phyloP scores from a whole-genome alignment of 1,140 invertebrate genomes.

The Pinna nobilis region DNA sequence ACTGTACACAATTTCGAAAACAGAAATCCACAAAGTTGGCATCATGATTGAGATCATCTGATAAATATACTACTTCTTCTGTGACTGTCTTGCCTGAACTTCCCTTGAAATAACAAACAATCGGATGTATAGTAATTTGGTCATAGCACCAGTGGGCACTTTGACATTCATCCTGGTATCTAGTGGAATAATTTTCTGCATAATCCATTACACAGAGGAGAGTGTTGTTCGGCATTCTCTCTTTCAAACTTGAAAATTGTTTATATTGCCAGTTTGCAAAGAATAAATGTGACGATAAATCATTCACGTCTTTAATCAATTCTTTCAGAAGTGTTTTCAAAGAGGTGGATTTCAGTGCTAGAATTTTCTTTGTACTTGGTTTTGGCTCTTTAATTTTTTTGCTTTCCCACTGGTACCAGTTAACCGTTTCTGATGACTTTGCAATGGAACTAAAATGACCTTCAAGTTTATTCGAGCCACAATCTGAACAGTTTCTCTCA shows the following conservation, averaged over 20 bases:
- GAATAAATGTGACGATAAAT: conserved; percentile 13
- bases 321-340: background rate
- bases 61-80: conserved; percentile 18
- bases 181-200: conserved; percentile 19
- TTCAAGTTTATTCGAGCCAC: background rate
- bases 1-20: too few species aligned
- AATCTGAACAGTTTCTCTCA: background rate
- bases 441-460: background rate
- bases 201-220: conserved; percentile 23
- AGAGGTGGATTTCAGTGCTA: background rate
- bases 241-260: conserved; percentile 7
- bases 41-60: conserved; percentile 15
- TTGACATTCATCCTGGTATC: conserved; percentile 27
- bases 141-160: conserved; percentile 18
- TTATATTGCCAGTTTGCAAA: conserved; percentile 8
- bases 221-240: background rate
- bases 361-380: conserved; percentile 3
- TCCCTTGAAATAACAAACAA: conserved; percentile 5
- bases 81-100: background rate
- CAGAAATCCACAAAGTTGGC: conserved; percentile 1
- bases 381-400: background rate
- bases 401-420: conserved; percentile 15
- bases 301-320: background rate
- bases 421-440: background rate
- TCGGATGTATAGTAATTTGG: conserved; percentile 25